Evolutionary conservation across 2,113 vertebrate species (phyloP), one percentile per base, ranked within the genome.

Genomic region (Apeltes quadracus): DNA sequence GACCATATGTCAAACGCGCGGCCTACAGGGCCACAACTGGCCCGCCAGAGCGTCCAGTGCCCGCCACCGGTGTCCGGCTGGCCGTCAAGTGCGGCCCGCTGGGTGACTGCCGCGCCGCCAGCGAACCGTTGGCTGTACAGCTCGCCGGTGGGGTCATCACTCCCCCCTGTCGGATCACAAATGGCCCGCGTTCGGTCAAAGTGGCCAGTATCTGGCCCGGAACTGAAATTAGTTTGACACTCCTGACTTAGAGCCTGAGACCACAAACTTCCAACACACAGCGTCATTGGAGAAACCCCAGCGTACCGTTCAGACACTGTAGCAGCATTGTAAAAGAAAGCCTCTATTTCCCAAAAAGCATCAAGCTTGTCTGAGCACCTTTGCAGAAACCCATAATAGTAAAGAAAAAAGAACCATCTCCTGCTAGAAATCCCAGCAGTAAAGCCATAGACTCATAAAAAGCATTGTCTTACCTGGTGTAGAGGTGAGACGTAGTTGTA

Each of bases 381-480:
- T n/a, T 12, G 14, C 38, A 38, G 15, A 38, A 68, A 3, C 5
- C 14, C 3, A 41, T 9, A 9, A 39, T 0, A n/a, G 34, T 23
- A 16, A 61, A 16, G 20, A 58, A 4, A 36, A 22, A 5, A 66
- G 6, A 43, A 34, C 0, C 41, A 55, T 7, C 14, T 1, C 3
- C 11, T 66, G 43, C 8, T 1, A n/a, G n/a, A 38, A 50, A 25
- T 29, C n/a, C 44, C 8, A 63, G 44, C 32, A 39, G 43, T 1
- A 39, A 59, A 50, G 2, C 20, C 16, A 4, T 0, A 65, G 7
- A 32, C n/a, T 0, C 5, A 50, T 48, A 34, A 1, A 56, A 72
- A 63, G 13, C 23, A 23, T 53, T 41, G 23, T 67, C 83, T 78
- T 81, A 84, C 74, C 82, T 84, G 54, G 61, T 46, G 59, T 61